Conservation (phyloP, 53 echinoderm and acorn worm genomes). For the Echinarachnius parma region DNA sequence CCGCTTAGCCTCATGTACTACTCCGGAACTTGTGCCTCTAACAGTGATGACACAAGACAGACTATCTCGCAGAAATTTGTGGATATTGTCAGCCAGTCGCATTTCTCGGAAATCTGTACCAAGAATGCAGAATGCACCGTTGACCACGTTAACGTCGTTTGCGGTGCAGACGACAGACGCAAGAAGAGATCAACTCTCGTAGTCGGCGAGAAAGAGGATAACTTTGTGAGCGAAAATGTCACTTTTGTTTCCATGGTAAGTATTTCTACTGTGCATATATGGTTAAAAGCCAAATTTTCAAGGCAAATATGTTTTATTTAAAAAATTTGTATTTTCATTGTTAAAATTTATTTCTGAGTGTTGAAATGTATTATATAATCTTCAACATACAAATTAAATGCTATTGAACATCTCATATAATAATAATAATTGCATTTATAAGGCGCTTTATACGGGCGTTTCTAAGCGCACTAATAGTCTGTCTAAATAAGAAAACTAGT, state of each 20-base stretch:
- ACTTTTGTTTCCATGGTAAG: constrained; percentile 19
- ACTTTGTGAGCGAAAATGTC: background rate
- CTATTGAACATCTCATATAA: too few relatives aligned
- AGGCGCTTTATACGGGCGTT: too few relatives aligned
- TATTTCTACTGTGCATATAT: too few relatives aligned
- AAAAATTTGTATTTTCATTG: too few relatives aligned
- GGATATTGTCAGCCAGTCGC: constrained; percentile 16
- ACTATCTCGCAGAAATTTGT: constrained; percentile 50
- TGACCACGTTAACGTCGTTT: constrained; percentile 41
- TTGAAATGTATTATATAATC: too few relatives aligned
- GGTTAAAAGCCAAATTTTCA: too few relatives aligned
- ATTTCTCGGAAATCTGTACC: constrained; percentile 38
- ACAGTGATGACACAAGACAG: constrained; percentile 1
- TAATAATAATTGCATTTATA: too few relatives aligned
- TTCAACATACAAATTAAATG: too few relatives aligned
- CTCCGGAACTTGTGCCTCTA: constrained; percentile 35
- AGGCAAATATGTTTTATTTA: too few relatives aligned
- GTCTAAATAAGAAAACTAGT: too few relatives aligned
- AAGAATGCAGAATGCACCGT: constrained; percentile 30
- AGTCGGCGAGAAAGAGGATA: background rate
- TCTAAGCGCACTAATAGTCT: too few relatives aligned
- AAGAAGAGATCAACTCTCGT: background rate
- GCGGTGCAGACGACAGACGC: constrained; percentile 16
- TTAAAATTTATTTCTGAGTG: too few relatives aligned
- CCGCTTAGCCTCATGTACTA: constrained; percentile 47